phyloP scores from a whole-genome alignment of 2,888 invertebrate genomes.

The Tribolium freemani region DNA sequence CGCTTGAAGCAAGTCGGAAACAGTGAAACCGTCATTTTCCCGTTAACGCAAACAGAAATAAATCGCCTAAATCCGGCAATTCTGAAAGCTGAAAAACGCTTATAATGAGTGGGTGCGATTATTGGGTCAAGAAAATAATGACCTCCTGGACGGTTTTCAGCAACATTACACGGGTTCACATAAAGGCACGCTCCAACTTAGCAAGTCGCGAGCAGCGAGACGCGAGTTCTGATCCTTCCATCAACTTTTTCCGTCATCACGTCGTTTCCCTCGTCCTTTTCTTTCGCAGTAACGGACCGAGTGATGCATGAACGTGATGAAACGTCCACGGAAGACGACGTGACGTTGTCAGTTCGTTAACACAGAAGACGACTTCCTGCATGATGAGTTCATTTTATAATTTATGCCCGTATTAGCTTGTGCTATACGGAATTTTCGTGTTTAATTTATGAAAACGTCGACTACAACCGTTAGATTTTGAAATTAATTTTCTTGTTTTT shows the following conservation, averaged over 20 bases:
- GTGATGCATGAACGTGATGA: constrained; percentile 20
- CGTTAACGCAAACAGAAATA: not conserved
- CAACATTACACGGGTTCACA: constrained; percentile 18
- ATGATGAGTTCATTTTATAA: constrained; percentile 57
- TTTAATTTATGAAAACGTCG: constrained; percentile 33
- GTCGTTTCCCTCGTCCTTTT: constrained; percentile 17
- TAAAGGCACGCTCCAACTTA: constrained; percentile 32
- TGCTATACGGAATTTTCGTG: constrained; percentile 39
- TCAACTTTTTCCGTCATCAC: constrained; percentile 4
- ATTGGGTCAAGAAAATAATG: constrained; percentile 42
- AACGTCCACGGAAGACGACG: constrained; percentile 42
- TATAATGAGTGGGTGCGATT: constrained; percentile 32
- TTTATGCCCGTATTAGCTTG: constrained; percentile 44
- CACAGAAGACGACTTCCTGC: constrained; percentile 57
- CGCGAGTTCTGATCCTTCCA: not conserved
- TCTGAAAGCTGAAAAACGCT: not conserved
- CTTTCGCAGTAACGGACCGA: constrained; percentile 15
- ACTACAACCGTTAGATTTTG: constrained; percentile 21
- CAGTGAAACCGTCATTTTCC: too few relatives aligned
- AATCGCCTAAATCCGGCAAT: not conserved
- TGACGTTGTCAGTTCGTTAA: constrained; percentile 48
- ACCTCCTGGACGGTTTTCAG: constrained; percentile 31
- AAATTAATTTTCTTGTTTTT: constrained; percentile 26
- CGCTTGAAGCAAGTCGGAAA: too few relatives aligned
- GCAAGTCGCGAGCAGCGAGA: constrained; percentile 20